Percentiles rank a stretch among this genome's conserved stretches.
phyloP scores from a whole-genome alignment of 2,113 vertebrate species.

The Hipposideros armiger region DNA sequence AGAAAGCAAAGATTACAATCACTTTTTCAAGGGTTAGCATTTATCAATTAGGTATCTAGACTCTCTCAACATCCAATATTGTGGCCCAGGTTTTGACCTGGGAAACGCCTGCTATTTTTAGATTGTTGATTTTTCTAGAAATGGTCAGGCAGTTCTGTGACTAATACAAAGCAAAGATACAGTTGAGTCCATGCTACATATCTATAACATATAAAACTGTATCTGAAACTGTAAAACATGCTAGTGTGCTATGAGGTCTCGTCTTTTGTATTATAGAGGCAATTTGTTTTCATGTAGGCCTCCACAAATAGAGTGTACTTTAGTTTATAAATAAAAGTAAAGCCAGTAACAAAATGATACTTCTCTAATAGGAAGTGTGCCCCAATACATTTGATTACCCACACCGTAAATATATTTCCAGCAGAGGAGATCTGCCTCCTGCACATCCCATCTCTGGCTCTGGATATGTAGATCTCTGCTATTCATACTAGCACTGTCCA shows the following conservation, averaged over 20 bases:
- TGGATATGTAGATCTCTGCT: not conserved
- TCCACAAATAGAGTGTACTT: not conserved
- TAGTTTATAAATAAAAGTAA: constrained; percentile 12
- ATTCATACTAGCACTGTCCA: not conserved
- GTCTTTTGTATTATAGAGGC: not conserved
- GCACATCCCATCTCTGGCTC: not conserved
- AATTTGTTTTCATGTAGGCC: not conserved
- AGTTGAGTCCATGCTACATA: not conserved
- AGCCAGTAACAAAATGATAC: not conserved
- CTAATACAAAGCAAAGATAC: constrained; percentile 52
- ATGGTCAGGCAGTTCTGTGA: not conserved
- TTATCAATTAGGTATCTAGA: not conserved
- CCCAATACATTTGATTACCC: not conserved
- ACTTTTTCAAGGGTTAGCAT: constrained; percentile 25
- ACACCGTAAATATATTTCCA: not conserved
- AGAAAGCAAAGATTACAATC: constrained; percentile 54
- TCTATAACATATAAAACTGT: constrained; percentile 15
- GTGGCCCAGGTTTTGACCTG: not conserved
- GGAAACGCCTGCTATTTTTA: constrained; percentile 1
- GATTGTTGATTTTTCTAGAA: constrained; percentile 47
- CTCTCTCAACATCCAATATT: not conserved
- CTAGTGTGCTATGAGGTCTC: not conserved
- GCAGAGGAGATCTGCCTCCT: not conserved
- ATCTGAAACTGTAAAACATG: not conserved
- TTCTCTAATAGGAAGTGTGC: not conserved